A percentile compares a stretch with the other conserved stretches of the same genome.
Conservation (phyloP, 2,888 invertebrate species). For the Ochlodes sylvanus region DNA sequence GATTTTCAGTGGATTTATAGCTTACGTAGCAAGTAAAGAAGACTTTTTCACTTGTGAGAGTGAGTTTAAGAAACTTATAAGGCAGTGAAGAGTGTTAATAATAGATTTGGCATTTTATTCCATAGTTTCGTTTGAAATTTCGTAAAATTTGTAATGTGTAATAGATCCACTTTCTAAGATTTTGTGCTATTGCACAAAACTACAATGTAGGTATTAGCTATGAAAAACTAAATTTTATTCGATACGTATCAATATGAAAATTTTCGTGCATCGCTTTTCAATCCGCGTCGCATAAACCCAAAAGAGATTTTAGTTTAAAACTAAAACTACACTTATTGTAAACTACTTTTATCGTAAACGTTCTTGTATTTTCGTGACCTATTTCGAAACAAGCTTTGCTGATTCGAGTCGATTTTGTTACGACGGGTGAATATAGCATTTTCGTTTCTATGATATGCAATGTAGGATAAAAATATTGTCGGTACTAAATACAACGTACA, state of each 20-base stretch:
- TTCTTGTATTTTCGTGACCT: constrained; percentile 34
- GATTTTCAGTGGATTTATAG: constrained; percentile 10
- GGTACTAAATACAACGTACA: not conserved
- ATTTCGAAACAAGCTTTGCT: constrained; percentile 24
- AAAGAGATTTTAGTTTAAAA: constrained; percentile 23
- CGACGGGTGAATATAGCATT: constrained; percentile 13
- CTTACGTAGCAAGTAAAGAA: constrained; percentile 3
- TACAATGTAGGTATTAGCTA: too few relatives aligned
- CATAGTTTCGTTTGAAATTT: not conserved
- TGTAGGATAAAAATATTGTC: constrained; percentile 1
- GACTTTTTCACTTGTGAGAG: not conserved
- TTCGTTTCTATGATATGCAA: constrained; percentile 14
- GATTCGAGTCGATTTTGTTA: constrained; percentile 25
- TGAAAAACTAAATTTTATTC: not conserved
- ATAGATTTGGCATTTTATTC: not conserved
- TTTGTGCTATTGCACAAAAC: too few relatives aligned
- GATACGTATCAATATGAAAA: not conserved
- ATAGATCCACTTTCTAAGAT: too few relatives aligned
- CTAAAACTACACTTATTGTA: constrained; percentile 27
- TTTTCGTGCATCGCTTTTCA: constrained; percentile 19
- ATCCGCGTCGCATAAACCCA: constrained; percentile 27
- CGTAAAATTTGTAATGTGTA: not conserved
- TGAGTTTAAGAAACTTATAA: not conserved
- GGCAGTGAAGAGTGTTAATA: not conserved
- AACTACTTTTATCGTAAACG: constrained; percentile 14